Evolutionary conservation across 1,140 invertebrate genomes (phyloP), one percentile per base, ranked within the genome.

Genomic region (Potamilus streckersoni): DNA sequence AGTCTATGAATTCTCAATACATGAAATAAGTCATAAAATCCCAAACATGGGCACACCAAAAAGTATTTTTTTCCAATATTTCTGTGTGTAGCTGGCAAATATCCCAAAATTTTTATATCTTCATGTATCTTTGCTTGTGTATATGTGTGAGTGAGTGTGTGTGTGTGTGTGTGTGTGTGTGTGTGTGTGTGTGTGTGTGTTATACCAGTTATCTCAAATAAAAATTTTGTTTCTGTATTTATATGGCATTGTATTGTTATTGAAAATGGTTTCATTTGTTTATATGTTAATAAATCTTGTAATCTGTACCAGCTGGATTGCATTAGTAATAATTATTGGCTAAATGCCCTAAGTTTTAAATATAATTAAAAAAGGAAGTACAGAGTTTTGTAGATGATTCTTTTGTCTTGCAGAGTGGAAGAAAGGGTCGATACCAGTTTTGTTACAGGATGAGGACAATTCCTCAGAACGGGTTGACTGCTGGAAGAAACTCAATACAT

Each of bases 401-500:
- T n/a, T 71, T 67, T 49, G 38, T n/a, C 58, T 75, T 83, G 17
- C 80, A 89, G 88, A 88, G 69, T 89, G 88, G 86, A 81, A 82
- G n/a, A 98, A 97, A 74, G 96, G 96, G 60, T 94, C 94, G 66
- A 88, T 90, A 79, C 94, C 97, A 84, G 91, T 99, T 71, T 96
- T 98, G 84, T 91, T 99, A 31, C 97, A 97, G 86, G 98, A 99
- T 90, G 96, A 99, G 92, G 98, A 99, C 86, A 94, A 94, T 66
- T 98, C 97, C 31, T 98, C 97, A 12, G 96, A 97, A 91, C 83
- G 83, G 62, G 97, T 98, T 88, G 94, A 94, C 78, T 97, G 98
- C 88, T 99, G 98, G 98, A 98, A 97, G 86, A 96, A 97, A 85
- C 91, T 98, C 14, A 99, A 99, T 90, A 99, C 97, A 38, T 91